Conservation (phyloP, 2,797 vertebrate genomes). For the Ptychadena robeensis region DNA sequence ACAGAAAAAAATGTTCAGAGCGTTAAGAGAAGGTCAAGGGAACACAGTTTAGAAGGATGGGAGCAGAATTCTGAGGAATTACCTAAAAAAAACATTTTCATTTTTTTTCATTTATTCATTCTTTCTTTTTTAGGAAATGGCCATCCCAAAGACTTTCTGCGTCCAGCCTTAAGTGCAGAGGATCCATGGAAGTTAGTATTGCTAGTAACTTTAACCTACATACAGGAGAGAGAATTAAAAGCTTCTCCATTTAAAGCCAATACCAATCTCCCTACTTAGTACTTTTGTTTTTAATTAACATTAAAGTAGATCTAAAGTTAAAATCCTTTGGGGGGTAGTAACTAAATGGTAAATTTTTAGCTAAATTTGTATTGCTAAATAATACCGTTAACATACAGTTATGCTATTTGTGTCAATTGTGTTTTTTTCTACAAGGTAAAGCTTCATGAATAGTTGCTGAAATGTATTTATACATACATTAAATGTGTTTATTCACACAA, state of each 20-base stretch:
- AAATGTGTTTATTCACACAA: not conserved
- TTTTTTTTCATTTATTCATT: too few relatives aligned
- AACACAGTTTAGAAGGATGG: not conserved
- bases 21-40: not conserved
- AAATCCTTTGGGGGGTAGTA: too few relatives aligned
- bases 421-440: not conserved
- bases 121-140: conserved; percentile 13
- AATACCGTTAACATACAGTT: too few relatives aligned
- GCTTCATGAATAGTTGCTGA: not conserved
- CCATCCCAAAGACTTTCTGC: conserved; percentile 1
- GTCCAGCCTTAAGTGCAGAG: not conserved
- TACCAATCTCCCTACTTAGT: too few relatives aligned
- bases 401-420: too few relatives aligned
- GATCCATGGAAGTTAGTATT: conserved; percentile 24
- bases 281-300: too few relatives aligned
- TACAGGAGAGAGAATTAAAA: too few relatives aligned
- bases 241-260: too few relatives aligned
- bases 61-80: not conserved
- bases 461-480: not conserved
- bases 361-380: too few relatives aligned
- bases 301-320: too few relatives aligned
- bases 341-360: too few relatives aligned
- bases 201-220: too few relatives aligned
- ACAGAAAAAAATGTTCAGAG: not conserved
- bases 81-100: not conserved